Evolutionary conservation across 2,113 vertebrate genomes (phyloP).

Genomic region (Neopipo cinnamomea): DNA sequence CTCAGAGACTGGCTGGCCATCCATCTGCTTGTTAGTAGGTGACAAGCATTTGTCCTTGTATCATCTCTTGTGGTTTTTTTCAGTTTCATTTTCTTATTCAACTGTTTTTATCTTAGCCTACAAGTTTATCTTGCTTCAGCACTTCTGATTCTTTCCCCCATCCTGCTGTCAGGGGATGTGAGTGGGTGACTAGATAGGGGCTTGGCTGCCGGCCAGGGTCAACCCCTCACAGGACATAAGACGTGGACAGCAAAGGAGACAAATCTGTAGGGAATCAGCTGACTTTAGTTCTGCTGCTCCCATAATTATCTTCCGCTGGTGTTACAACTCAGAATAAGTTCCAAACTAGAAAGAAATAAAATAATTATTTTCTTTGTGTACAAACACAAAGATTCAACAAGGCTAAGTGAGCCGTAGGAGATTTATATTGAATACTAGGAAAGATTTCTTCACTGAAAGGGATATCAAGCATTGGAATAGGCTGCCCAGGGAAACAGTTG

Average conservation of each 20-base stretch:
- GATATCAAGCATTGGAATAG: neutral
- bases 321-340: neutral
- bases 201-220: rapidly evolving
- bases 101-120: neutral
- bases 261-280: neutral
- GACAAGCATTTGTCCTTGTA: neutral
- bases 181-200: neutral
- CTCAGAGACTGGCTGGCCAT: neutral
- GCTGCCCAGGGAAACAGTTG: neutral
- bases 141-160: neutral
- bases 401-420: neutral
- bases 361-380: neutral
- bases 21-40: neutral
- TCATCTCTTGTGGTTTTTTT: neutral
- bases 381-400: neutral
- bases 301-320: neutral
- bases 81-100: neutral
- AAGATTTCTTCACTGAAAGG: neutral
- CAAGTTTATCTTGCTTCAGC: neutral
- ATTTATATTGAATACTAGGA: neutral
- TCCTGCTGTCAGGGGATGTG: neutral
- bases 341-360: neutral
- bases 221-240: neutral
- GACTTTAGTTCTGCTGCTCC: neutral
- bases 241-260: neutral